Evolutionary conservation across 2,888 invertebrate species (phyloP), one percentile per base, ranked within the genome.

Genomic region (Tetanocera ferruginea): DNA sequence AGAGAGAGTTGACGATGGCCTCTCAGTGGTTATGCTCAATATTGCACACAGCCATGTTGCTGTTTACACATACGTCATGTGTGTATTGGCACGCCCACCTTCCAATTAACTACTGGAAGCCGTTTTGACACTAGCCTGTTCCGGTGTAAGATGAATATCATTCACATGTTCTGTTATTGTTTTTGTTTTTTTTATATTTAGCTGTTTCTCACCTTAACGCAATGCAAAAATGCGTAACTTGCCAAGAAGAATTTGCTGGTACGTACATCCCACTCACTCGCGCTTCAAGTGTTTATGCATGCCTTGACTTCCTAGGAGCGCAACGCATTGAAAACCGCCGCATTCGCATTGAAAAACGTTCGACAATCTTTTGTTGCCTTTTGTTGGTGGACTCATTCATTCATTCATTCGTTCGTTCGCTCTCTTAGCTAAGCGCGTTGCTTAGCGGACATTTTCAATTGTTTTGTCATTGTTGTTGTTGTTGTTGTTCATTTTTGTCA

Each of bases 371-470:
- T 28, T 28, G 11, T 3, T 25, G 34, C 9, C 25, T 49, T 70
- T 28, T 25, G 52, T 51, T 5, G 52, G 19, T 31, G 8, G 14
- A 23, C 25, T 60, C 57, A 72, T 72, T 57, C 57, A 23, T 31
- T 19, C 23, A 23, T 37, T 60, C 57, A 72, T 72, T 57, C 57
- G 34, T 55, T 52, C 55, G 55, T 34, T 55, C 55, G 71, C 34
- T 72, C 55, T 11, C 55, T 60, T n/a, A n/a, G n/a, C n/a, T n/a
- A n/a, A n/a, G 23, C 71, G 43, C 72, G 72, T 23, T 72, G 72
- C 43, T 37, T 37, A 60, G 25, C 72, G 60, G 72, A 72, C 60
- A 60, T 34, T 72, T 52, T 52, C 57, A 19, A 19, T 19, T 31
- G 5, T 31, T 55, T 23, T 9, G 52, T 17, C n/a, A 19, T 66